A percentile compares a stretch with the other conserved stretches of the same genome.
phyloP scores from a whole-genome alignment of 2,113 vertebrate genomes.

The Pseudorhombus dupliciocellatus region DNA sequence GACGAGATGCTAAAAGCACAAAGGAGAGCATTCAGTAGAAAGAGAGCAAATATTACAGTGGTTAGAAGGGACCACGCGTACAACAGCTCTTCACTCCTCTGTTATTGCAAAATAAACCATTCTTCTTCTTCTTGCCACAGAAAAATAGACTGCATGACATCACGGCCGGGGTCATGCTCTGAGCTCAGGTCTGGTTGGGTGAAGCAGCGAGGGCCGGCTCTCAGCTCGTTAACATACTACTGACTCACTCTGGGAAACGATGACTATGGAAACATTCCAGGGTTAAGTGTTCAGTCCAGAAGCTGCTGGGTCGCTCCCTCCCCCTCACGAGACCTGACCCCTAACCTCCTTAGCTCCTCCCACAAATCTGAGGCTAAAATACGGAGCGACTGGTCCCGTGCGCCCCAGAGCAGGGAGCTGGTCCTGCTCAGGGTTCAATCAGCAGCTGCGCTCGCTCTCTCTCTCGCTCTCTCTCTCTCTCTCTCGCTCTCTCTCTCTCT shows the following conservation, averaged over 20 bases:
- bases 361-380: slow-evolving; percentile 41
- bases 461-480: neutral
- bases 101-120: slow-evolving; percentile 57
- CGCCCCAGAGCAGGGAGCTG: slow-evolving; percentile 32
- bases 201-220: slow-evolving; percentile 29
- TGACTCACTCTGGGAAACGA: slow-evolving; percentile 26
- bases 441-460: neutral
- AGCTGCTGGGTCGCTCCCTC: neutral
- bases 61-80: slow-evolving; percentile 37
- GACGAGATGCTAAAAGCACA: slow-evolving; percentile 43
- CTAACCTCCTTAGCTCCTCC: slow-evolving; percentile 4
- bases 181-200: slow-evolving; percentile 57
- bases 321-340: neutral
- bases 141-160: slow-evolving; percentile 67
- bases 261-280: slow-evolving; percentile 39
- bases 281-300: slow-evolving; percentile 31
- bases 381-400: slow-evolving; percentile 26
- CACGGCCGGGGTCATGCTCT: slow-evolving; percentile 69
- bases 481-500: neutral
- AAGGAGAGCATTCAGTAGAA: slow-evolving; percentile 46
- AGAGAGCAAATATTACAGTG: slow-evolving; percentile 40
- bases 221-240: neutral
- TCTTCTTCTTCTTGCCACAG: slow-evolving; percentile 63
- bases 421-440: slow-evolving; percentile 35
- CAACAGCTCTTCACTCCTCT: slow-evolving; percentile 32